These are phyloP conservation scores for Spatulosminthurus flaviceps DNA, from an alignment of 2,888 invertebrate species.

Conservation along the genomic window DNA sequence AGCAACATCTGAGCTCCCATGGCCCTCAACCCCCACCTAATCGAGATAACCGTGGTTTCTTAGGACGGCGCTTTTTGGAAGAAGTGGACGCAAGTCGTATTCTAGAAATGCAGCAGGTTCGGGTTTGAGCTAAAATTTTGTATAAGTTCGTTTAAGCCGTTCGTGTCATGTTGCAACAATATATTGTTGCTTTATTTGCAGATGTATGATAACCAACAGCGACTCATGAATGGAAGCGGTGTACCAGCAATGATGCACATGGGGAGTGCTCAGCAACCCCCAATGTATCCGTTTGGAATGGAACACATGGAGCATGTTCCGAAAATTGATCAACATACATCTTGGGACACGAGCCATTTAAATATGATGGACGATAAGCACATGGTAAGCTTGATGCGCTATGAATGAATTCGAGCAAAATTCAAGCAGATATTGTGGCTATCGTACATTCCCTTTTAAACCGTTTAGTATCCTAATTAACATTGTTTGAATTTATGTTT, in stretches of 20 bases:
- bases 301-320: conserved; percentile 56
- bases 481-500: not conserved
- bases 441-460: too few relatives aligned
- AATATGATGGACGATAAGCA: conserved; percentile 50
- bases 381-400: conserved; percentile 51
- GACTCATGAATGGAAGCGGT: conserved; percentile 59
- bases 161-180: not conserved
- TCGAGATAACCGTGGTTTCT: conserved; percentile 52
- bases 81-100: conserved; percentile 56
- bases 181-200: conserved; percentile 38
- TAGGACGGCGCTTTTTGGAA: conserved; percentile 60
- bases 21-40: conserved; percentile 49
- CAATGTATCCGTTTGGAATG: conserved; percentile 56
- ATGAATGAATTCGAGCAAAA: too few relatives aligned
- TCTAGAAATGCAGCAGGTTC: conserved; percentile 53
- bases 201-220: conserved; percentile 59
- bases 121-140: conserved; percentile 1
- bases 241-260: conserved; percentile 58
- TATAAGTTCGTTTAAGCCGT: not conserved
- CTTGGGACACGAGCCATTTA: conserved; percentile 51
- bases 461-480: too few relatives aligned
- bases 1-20: conserved; percentile 39
- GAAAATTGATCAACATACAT: conserved; percentile 58
- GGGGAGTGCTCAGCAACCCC: conserved; percentile 54
- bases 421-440: too few relatives aligned